Evolutionary conservation across 1,140 invertebrate species (phyloP), one percentile per base, ranked within the genome.

Genomic region (Drosophila arizonae): DNA sequence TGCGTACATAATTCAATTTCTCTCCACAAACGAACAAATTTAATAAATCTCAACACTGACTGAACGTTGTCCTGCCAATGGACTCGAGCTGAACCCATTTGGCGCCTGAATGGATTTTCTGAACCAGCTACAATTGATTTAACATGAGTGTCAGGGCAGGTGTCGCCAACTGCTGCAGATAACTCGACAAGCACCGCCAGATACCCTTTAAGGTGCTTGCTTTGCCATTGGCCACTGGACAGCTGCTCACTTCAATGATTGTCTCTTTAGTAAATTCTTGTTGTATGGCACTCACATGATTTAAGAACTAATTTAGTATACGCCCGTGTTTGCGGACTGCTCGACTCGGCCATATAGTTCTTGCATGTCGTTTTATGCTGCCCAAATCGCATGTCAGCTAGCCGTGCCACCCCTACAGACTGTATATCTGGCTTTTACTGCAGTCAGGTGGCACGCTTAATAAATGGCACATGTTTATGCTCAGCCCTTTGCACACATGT

Each of bases 121-220:
- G 28, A 33, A 48, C 43, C 41, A 48, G 26, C 28, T 57, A 15
- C 26, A 33, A 45, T 33, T 36, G 15, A 54, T 43, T 67, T 52
- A 51, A 33, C 43, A 58, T 17, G 24, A 51, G 45, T 33, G 41
- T 28, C 15, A 30, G 26, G 36, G 52, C 52, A 61, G 13, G 10
- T 21, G 66, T 72, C 76, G 72, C 63, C 79, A 68, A 66, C 75
- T 65, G 79, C 36, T 65, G 24, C n/a, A 61, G 17, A 36, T 2
- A 8, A 9, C 33, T 36, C 8, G 33, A 9, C 33, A 10, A 36
- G 33, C 6, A 9, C 36, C 11, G 11, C n/a, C 43, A 17, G 6
- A 17, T 46, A 17, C 43, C 43, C 43, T 17, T 15, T 46, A 17
- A 17, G 43, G 15, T 13, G 36, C 36, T 36, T 10, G 33, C 33